phyloP scores from a whole-genome alignment of 2,113 vertebrate genomes.

The Panthera leo region DNA sequence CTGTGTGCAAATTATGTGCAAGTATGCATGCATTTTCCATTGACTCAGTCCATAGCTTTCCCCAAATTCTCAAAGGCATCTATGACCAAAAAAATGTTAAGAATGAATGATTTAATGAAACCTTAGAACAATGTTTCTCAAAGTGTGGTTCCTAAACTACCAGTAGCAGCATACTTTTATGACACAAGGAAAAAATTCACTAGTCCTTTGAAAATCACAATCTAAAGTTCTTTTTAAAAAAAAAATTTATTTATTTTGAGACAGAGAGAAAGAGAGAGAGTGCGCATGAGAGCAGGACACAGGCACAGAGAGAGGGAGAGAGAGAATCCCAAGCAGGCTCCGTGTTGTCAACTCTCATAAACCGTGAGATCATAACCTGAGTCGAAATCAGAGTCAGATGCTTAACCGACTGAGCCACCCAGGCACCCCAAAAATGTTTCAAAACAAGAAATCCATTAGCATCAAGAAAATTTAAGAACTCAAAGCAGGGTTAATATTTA shows the following conservation, averaged over 20 bases:
- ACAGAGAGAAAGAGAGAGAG: too few relatives aligned
- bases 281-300: too few relatives aligned
- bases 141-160: conserved; percentile 42
- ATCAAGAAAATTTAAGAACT: conserved; percentile 38
- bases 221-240: not conserved
- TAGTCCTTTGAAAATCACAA: conserved; percentile 19
- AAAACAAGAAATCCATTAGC: not conserved
- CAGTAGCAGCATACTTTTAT: not conserved
- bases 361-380: too few relatives aligned
- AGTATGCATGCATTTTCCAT: not conserved
- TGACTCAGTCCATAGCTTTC: not conserved
- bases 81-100: not conserved
- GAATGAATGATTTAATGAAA: conserved; percentile 55
- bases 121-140: conserved; percentile 26
- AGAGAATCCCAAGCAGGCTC: too few relatives aligned
- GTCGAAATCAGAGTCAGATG: too few relatives aligned
- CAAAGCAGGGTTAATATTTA: not conserved
- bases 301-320: too few relatives aligned
- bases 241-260: too few relatives aligned
- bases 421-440: not conserved
- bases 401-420: too few relatives aligned
- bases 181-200: not conserved
- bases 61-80: conserved; percentile 50
- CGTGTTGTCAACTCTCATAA: too few relatives aligned
- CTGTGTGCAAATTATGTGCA: not conserved